Evolutionary conservation across 2,888 invertebrate genomes (phyloP), one percentile per base, ranked within the genome.

Genomic region (Drosophila recens): DNA sequence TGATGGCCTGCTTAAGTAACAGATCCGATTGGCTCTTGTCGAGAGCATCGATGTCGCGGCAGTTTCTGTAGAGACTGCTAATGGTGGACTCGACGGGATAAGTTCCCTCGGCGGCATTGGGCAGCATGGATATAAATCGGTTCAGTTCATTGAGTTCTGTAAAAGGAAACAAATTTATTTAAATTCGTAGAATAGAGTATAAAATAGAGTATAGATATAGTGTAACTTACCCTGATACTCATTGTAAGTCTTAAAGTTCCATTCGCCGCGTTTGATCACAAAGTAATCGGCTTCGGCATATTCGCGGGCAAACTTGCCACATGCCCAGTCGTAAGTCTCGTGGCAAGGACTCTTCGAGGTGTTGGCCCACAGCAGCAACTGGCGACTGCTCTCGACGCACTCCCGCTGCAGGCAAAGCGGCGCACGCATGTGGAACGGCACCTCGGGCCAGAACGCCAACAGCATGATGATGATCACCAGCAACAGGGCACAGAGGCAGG

Each of bases 261-360:
- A 92, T 80, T 92, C 92, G 63, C 92, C 92, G 56, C 90, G 90
- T 61, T 92, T 92, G 48, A 91, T 91, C 54, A 92, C 92, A 82
- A 83, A 92, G 67, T 90, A 92, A 59, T 92, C 90, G 45, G 90
- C 89, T 6, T 89, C 85, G 52, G 89, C 87, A 65, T 92, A 92
- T 54, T 92, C 92, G 48, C 86, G 87, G 33, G 84, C 90, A 66
- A 92, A 92, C 70, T 92, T 92, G 5, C 92, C 92, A 52, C 92
- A 92, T 17, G 92, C 92, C 92, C 92, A 92, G 36, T 91, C 88
- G 72, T 92, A 92, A 6, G 92, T 91, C 27, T 92, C 89, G 43
- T 90, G 91, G 72, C 92, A 92, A 33, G 91, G 91, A 65, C 87
- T 87, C 70, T 90, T 85, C 17, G 92, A 87, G 17, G 87, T 90